A percentile compares a stretch with the other conserved stretches of the same genome.
Conservation (phyloP, 64 coral and sea anemone genomes). For the Acropora tenuis region DNA sequence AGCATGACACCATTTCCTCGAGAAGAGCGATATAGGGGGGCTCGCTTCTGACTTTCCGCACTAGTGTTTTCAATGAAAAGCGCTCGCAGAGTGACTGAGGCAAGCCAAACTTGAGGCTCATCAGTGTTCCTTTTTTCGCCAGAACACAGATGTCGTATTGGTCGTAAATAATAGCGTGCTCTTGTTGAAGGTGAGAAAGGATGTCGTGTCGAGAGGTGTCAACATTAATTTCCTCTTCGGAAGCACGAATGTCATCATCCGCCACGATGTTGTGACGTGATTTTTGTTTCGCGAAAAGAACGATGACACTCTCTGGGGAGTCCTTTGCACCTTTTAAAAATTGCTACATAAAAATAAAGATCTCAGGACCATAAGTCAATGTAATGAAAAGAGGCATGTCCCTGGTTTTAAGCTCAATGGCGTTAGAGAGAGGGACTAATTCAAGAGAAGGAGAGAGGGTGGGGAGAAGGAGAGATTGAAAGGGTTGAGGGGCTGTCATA, state of each 20-base stretch:
- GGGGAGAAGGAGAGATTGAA: no score
- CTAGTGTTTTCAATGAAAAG: neutral
- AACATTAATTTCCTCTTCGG: neutral
- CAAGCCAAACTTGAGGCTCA: neutral
- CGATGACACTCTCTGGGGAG: no score
- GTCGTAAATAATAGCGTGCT: neutral
- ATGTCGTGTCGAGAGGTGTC: neutral
- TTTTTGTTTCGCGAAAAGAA: neutral
- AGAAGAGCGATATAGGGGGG: neutral
- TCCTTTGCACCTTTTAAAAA: no score
- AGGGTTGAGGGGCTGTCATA: no score
- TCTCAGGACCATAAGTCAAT: no score
- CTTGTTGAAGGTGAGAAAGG: neutral
- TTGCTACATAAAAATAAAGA: no score
- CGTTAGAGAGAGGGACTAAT: no score
- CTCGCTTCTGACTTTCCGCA: neutral
- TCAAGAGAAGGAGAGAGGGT: no score
- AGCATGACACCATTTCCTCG: neutral
- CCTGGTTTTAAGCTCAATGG: no score
- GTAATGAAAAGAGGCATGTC: no score
- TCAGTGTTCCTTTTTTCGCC: neutral
- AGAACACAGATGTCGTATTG: neutral
- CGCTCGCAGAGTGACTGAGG: neutral
- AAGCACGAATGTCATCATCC: neutral
- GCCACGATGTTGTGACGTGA: neutral